Percentiles rank a stretch among this genome's conserved stretches.
phyloP scores from a whole-genome alignment of 2,888 invertebrate genomes.

The Quadriops clusia region DNA sequence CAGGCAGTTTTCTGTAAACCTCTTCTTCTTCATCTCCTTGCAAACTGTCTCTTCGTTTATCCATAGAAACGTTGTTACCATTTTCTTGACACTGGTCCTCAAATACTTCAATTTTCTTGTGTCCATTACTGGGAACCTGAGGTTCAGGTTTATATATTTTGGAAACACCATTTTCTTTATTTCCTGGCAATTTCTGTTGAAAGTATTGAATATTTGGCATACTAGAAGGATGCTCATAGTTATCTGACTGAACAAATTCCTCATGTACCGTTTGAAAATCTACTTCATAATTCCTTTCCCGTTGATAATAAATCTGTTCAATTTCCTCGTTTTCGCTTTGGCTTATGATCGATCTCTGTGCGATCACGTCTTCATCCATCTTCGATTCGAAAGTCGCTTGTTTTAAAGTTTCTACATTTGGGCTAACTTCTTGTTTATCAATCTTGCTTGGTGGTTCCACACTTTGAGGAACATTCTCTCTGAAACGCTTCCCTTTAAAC shows the following conservation, averaged over 20 bases:
- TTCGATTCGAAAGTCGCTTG: conserved; percentile 5
- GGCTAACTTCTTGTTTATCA: not conserved
- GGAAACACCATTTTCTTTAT: not conserved
- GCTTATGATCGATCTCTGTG: conserved; percentile 25
- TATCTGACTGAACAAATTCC: conserved; percentile 26
- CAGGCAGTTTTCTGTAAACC: conserved; percentile 35
- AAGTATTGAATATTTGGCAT: not conserved
- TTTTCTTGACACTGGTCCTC: too few relatives aligned
- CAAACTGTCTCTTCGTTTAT: too few relatives aligned
- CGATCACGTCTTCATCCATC: conserved; percentile 18
- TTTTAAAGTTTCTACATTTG: conserved; percentile 3
- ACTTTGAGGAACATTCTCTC: conserved; percentile 9
- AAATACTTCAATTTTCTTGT: too few relatives aligned
- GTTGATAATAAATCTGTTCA: conserved; percentile 31
- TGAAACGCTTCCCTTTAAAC: conserved; percentile 21
- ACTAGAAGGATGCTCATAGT: too few relatives aligned
- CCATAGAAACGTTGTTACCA: too few relatives aligned
- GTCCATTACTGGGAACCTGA: too few relatives aligned
- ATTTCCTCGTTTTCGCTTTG: conserved; percentile 30
- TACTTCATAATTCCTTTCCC: conserved; percentile 29
- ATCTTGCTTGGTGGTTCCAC: conserved; percentile 5
- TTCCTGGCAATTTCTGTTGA: too few relatives aligned
- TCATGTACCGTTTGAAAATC: conserved; percentile 31
- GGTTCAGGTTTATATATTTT: too few relatives aligned
- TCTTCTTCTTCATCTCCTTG: conserved; percentile 22